Evolutionary conservation across 2,888 invertebrate genomes (phyloP), one percentile per base, ranked within the genome.

Genomic region (Julus scandinavius): DNA sequence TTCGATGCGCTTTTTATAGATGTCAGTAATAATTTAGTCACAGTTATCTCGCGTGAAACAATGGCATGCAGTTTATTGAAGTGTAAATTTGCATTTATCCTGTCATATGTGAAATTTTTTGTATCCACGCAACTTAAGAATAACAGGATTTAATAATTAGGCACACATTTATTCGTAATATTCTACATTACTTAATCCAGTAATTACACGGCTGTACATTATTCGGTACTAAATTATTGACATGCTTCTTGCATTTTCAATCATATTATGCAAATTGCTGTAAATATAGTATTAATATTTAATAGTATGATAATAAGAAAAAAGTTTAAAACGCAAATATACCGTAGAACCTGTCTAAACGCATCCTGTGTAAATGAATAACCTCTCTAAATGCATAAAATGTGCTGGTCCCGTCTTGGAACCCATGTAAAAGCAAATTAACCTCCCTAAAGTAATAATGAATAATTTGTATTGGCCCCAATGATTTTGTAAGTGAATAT

Each of bases 21-120:
- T 15, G 80, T 9, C 11, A 80, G 80, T 38, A 40, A 80, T 80
- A 80, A 80, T 80, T 80, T 80, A 80, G 80, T 38, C 38, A 80
- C 13, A 38, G 80, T 38, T 80, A 80, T 13, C 11, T 80, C 13
- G 38, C 80, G 15, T 38, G 80, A 80, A 80, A 80, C 80, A 80
- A 80, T 80, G 38, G 2, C 80, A 80, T 5, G 38, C 29, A 13
- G 38, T 80, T 80, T 80, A 80, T 80, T 29, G 80, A 80, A 80
- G 15, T 38, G 80, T 40, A 11, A 38, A 80, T 38, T 80, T 15
- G 11, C 4, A 54, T 13, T 3, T 15, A 15, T 38, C 11, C 80
- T 80, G 80, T 38, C 80, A 29, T 13, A 29, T 38, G 80, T 80
- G 9, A 9, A 7, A 7, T 45, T 13, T 11, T 80, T 80, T 80